A percentile compares a stretch with the other conserved stretches of the same genome.
These are phyloP conservation scores for Amblyornis subalaris DNA, from an alignment of 2,113 vertebrate species.

Conservation along the genomic window DNA sequence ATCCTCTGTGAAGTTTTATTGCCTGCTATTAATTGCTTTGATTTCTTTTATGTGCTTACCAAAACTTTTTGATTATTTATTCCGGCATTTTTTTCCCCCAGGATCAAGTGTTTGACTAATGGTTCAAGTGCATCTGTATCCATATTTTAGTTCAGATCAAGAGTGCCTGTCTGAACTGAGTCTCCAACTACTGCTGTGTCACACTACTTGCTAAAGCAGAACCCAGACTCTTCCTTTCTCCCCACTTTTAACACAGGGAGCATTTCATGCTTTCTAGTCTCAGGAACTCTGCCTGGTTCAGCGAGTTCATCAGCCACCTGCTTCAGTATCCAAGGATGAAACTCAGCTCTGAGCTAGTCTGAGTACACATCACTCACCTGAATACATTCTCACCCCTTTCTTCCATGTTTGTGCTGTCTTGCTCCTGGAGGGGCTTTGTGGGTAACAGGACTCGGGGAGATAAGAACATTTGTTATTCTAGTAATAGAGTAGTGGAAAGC, in stretches of 20 bases:
- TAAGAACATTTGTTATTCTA: neutral
- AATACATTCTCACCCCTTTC: neutral
- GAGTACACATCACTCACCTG: neutral
- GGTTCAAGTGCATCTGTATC: neutral
- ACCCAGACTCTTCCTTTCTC: neutral
- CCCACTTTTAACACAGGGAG: neutral
- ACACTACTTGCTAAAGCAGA: neutral
- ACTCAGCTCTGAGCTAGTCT: neutral
- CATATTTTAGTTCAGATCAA: neutral
- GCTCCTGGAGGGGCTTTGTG: neutral
- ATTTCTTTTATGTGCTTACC: neutral
- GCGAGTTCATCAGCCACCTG: neutral
- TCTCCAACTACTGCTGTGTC: neutral
- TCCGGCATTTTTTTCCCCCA: neutral
- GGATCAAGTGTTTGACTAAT: neutral
- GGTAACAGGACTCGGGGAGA: neutral
- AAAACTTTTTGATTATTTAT: neutral
- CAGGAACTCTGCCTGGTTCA: neutral
- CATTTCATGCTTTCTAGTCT: neutral
- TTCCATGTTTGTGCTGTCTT: neutral
- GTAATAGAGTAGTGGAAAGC: neutral
- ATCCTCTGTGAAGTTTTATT: neutral
- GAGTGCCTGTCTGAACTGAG: neutral
- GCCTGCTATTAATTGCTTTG: neutral
- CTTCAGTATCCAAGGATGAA: neutral